Percentiles rank a stretch among this genome's conserved stretches.
These are phyloP conservation scores for Pristionchus arcanus DNA, from an alignment of 2,888 invertebrate genomes.

Conservation along the genomic window DNA sequence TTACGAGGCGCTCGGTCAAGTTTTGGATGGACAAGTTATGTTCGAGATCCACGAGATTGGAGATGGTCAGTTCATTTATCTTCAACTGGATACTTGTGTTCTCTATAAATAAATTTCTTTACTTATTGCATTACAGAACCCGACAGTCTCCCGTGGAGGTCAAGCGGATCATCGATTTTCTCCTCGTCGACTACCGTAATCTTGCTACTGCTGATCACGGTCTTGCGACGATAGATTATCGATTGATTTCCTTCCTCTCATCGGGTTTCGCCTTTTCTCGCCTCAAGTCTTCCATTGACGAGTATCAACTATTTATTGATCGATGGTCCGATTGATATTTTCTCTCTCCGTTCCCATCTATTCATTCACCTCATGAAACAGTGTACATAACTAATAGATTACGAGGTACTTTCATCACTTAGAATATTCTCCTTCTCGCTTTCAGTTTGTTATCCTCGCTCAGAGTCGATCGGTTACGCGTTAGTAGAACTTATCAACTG, in stretches of 20 bases:
- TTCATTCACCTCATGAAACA: neutral
- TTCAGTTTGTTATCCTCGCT: neutral
- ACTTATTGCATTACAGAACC: conserved; percentile 4
- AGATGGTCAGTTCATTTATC: conserved; percentile 61
- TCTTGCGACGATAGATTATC: conserved; percentile 38
- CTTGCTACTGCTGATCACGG: conserved; percentile 33
- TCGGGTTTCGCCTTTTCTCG: conserved; percentile 33
- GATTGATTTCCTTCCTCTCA: neutral
- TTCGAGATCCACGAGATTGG: conserved; percentile 71
- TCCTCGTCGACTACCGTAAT: conserved; percentile 21
- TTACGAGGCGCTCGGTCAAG: conserved; percentile 42
- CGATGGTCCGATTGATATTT: conserved; percentile 9
- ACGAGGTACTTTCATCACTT: conserved; percentile 42
- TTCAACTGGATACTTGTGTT: no score
- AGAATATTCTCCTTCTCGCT: neutral
- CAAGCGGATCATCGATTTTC: neutral
- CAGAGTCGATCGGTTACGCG: conserved; percentile 13
- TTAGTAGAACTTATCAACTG: neutral
- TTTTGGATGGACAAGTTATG: conserved; percentile 55
- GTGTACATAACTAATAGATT: conserved; percentile 11
- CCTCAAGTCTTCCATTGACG: conserved; percentile 28
- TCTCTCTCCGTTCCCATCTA: neutral
- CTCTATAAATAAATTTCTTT: neutral
- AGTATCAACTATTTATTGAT: conserved; percentile 29
- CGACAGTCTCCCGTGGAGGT: conserved; percentile 37